phyloP scores from a whole-genome alignment of 2,113 vertebrate genomes.

The Aix galericulata region DNA sequence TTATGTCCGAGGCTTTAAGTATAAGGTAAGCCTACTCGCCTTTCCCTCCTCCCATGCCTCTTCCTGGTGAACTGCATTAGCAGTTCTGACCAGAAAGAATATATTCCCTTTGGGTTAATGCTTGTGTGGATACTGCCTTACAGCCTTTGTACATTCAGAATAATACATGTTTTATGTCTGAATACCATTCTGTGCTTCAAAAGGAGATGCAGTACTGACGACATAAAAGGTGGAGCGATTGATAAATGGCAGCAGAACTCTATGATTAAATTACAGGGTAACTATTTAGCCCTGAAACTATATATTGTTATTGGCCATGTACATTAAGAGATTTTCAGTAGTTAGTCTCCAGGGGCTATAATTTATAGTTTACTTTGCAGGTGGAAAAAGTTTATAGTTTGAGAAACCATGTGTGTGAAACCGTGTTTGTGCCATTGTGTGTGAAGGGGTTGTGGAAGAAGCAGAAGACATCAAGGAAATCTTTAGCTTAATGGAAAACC shows the following conservation, averaged over 20 bases:
- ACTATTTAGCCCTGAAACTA: conserved; percentile 8
- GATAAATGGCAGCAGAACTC: neutral
- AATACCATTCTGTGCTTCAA: neutral
- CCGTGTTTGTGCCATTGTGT: neutral
- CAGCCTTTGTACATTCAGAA: neutral
- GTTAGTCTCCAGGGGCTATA: conserved; percentile 7
- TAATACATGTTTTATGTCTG: neutral
- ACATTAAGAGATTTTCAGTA: neutral
- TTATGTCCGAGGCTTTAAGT: neutral
- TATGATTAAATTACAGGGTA: conserved; percentile 44
- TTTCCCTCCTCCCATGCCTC: neutral
- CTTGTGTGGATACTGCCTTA: neutral
- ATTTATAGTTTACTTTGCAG: conserved; percentile 35
- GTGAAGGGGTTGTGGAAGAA: neutral
- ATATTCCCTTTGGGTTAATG: neutral
- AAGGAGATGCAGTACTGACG: neutral
- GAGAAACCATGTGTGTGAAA: neutral
- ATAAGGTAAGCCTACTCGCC: neutral
- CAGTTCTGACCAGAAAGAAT: neutral
- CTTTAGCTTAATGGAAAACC: neutral
- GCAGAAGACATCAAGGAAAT: neutral
- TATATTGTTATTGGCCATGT: neutral
- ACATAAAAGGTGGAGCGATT: neutral
- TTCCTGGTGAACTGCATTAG: neutral
- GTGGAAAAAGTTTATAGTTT: conserved; percentile 28